These are phyloP conservation scores for Carcharodon carcharias DNA, from an alignment of 2,797 vertebrate species.

Conservation along the genomic window DNA sequence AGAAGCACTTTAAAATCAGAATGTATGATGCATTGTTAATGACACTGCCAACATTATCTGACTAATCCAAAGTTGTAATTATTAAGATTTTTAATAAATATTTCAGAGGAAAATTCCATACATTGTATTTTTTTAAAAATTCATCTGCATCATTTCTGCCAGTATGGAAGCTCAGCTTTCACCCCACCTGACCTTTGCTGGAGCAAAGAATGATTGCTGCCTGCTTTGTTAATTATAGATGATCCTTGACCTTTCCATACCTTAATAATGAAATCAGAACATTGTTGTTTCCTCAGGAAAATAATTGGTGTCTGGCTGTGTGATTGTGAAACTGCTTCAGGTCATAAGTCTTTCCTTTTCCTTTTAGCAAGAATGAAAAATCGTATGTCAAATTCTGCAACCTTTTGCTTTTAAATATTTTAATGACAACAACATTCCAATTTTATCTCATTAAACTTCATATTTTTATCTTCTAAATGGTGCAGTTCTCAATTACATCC, in stretches of 20 bases:
- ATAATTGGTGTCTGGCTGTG: not conserved
- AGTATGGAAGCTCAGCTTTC: not conserved
- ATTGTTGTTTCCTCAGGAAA: not conserved
- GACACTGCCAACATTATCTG: not conserved
- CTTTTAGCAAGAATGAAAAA: not conserved
- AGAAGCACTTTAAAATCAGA: not conserved
- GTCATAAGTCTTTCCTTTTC: conserved; percentile 44
- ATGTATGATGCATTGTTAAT: not conserved
- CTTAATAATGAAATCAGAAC: not conserved
- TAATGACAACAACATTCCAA: not conserved
- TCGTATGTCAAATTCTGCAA: not conserved
- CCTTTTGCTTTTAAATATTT: conserved; percentile 22
- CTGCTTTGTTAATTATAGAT: conserved; percentile 1
- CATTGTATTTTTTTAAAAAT: not conserved
- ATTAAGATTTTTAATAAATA: not conserved
- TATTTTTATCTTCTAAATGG: not conserved
- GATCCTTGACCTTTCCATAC: not conserved
- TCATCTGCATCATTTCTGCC: not conserved
- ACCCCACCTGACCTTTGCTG: not conserved
- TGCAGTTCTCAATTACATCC: not conserved
- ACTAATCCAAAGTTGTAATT: not conserved
- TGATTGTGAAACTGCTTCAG: conserved; percentile 42
- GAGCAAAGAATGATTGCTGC: conserved; percentile 32
- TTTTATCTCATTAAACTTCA: not conserved
- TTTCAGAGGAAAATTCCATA: not conserved